These are phyloP conservation scores for Melipona bicolor DNA, from an alignment of 2,888 invertebrate species.

Conservation along the genomic window DNA sequence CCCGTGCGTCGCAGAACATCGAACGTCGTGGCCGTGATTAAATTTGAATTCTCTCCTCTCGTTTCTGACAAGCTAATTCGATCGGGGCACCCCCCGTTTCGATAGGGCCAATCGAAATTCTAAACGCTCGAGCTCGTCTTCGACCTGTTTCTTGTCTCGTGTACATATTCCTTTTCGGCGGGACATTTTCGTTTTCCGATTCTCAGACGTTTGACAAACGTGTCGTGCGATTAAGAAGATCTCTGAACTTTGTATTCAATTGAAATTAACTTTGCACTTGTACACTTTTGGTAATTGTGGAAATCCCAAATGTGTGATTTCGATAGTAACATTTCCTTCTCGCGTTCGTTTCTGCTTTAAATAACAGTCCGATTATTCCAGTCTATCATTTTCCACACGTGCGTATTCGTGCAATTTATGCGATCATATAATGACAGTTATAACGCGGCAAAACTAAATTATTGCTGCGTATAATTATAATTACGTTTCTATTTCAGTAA, in stretches of 20 bases:
- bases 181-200: no score
- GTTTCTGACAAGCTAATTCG: conserved; percentile 65
- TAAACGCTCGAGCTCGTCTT: conserved; percentile 60
- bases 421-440: not conserved
- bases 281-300: no score
- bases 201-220: no score
- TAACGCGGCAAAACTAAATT: not conserved
- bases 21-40: conserved; percentile 66
- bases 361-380: no score
- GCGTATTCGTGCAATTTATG: not conserved
- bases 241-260: no score
- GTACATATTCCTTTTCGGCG: no score
- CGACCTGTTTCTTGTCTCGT: not conserved
- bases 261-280: no score
- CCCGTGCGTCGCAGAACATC: conserved; percentile 65
- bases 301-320: no score
- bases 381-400: not conserved
- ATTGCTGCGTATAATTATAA: not conserved
- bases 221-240: no score
- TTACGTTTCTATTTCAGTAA: not conserved
- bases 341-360: no score
- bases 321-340: no score
- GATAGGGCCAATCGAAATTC: conserved; percentile 75
- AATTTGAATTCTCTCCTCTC: conserved; percentile 72
- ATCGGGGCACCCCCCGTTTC: conserved; percentile 39